These are phyloP conservation scores for Rhinolophus ferrumequinum DNA, from an alignment of 2,113 vertebrate species.

Conservation along the genomic window DNA sequence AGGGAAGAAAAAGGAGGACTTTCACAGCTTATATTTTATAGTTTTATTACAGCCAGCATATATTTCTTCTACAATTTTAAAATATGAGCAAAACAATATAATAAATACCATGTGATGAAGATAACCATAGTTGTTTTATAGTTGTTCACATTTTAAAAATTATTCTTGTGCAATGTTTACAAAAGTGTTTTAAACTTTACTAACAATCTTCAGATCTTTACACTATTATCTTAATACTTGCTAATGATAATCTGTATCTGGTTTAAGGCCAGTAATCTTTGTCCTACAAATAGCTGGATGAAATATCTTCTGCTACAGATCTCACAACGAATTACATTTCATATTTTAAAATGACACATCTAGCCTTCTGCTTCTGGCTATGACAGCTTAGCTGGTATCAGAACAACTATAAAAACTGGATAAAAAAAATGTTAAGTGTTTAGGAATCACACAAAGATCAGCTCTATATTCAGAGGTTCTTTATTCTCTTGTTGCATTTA, in stretches of 20 bases:
- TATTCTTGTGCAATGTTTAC: not conserved
- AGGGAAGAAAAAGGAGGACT: not conserved
- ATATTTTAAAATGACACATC: conserved; percentile 13
- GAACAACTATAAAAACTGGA: not conserved
- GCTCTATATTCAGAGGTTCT: not conserved
- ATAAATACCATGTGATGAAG: not conserved
- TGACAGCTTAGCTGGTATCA: not conserved
- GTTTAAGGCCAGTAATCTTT: not conserved
- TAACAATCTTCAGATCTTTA: conserved; percentile 16
- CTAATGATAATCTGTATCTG: not conserved
- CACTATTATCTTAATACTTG: not conserved
- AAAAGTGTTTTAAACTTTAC: conserved; percentile 7
- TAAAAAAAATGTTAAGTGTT: not conserved
- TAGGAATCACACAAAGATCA: not conserved
- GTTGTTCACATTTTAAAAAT: not conserved
- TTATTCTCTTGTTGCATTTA: not conserved
- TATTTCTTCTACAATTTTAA: not conserved
- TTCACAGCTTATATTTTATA: not conserved
- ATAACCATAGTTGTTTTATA: not conserved
- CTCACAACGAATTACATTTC: not conserved
- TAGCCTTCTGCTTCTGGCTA: not conserved
- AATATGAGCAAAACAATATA: conserved; percentile 6
- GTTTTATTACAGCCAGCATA: not conserved
- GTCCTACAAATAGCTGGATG: not conserved
- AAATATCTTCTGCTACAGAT: not conserved